Base-by-base conservation (phyloP, 1,140 invertebrate genomes). In the Tetramorium simillimum region DNA sequence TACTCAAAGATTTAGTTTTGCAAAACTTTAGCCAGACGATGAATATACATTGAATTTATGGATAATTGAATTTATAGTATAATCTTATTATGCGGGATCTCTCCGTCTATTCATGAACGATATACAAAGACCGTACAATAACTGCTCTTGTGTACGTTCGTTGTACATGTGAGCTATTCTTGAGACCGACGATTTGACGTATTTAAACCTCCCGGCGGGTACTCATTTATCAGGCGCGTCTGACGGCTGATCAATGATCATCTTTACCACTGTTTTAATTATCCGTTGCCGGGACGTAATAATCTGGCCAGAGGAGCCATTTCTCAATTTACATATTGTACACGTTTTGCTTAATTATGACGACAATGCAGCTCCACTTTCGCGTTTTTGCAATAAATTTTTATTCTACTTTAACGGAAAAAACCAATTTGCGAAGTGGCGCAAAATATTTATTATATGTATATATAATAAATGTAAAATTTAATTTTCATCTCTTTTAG, bases 211-310 rank as follows among this genome's bases (percentile, higher is more conserved):
- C 56, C 21, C 24, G 40, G 6, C 75, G 60, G 40, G 43, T 77
- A 14, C 58, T 78, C 88, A 86, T 87, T 86, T 86, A 62, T 65
- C 63, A 89, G 75, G 80, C 51, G 67, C 60, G 58, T 77, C 58
- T 51, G 73, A 28, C 81, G 90, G 70, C 89, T 89, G 90, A 91
- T 86, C 90, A 87, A 89, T 78, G 58, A 63, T 58, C 65, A 33
- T 14, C 56, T 62, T 63, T 85, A 76, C 53, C 53, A 85, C 88
- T 82, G 88, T 58, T 87, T 70, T 82, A 76, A 85, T 80, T 75
- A 86, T 80, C 58, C 28, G 12, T 12, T 1, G 37, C 3, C 21
- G 40, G 18, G 46, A 82, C 40, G 24, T 73, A 58, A 72, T 82
- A 73, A 82, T 73, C 12, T 37, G 37, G 2, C 33, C 5, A 7